Base-by-base conservation (phyloP, 2,113 vertebrate genomes). In the Amblyornis subalaris region DNA sequence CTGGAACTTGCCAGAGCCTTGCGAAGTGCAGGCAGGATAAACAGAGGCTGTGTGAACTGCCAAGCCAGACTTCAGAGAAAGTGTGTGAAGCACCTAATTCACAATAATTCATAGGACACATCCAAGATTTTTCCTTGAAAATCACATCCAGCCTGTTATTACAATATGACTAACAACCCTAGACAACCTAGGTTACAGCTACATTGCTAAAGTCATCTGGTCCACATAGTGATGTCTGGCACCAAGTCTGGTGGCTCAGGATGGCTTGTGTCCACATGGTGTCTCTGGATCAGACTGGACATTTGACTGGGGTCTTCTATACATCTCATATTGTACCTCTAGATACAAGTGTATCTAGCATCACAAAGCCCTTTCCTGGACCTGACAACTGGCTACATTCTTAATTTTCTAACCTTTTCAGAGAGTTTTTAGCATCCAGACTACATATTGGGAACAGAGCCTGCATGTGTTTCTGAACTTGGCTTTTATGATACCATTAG, bases 71-170 rank as follows among this genome's bases (percentile, higher is more conserved):
- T 36, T 79, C 16, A 2, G 45, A 60, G 10, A 8, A 76, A 73
- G 5, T 9, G 57, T 12, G 16, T 40, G n/a, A 71, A 64, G 31
- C 10, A 62, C 18, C 9, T 29, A 19, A 54, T 70, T 84, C 42
- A 42, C 3, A 4, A 8, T 17, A 62, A 51, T 23, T 11, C 25
- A 12, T 2, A 57, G 25, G 13, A 31, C 9, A 21, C 3, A 1
- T 33, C n/a, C 31, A 58, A 61, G 48, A 45, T 65, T 85, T 73
- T 31, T 53, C 45, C 36, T 42, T 50, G 54, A 23, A 92, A 76
- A 57, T 64, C 35, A 40, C 38, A 69, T 40, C 45, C 42, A 88
- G 20, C 33, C 6, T 55, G 16, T 58, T 73, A 33, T 5, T 11
- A 5, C 2, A 5, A 7, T 28, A 42, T 2, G 0, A 10, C 14